phyloP scores from a whole-genome alignment of 64 coral and sea anemone species.

The Exaiptasia diaphana region DNA sequence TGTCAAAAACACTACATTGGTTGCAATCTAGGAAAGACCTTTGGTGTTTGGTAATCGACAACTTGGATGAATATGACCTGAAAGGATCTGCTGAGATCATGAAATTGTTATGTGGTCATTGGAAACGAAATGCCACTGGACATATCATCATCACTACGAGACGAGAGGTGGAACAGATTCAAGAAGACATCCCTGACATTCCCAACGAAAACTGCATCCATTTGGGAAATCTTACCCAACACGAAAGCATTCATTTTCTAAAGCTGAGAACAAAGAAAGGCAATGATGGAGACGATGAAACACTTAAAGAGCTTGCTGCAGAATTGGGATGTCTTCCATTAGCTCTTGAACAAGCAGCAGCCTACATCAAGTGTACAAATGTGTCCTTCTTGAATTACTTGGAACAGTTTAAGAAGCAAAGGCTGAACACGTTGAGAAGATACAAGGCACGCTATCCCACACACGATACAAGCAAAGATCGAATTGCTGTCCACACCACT shows the following conservation, averaged over 20 bases:
- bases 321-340: slow-evolving; percentile 59
- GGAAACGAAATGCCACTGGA: slow-evolving; percentile 33
- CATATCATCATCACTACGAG: slow-evolving; percentile 65
- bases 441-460: slow-evolving; percentile 41
- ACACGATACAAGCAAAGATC: slow-evolving; percentile 35
- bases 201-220: slow-evolving; percentile 46
- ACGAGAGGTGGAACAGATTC: slow-evolving; percentile 24
- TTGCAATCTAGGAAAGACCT: slow-evolving; percentile 18
- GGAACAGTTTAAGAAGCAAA: slow-evolving; percentile 43
- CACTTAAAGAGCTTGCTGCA: neutral
- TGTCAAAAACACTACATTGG: slow-evolving; percentile 40
- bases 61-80: slow-evolving; percentile 51
- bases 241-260: slow-evolving; percentile 54
- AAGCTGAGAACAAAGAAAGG: slow-evolving; percentile 14
- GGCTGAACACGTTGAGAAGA: slow-evolving; percentile 33
- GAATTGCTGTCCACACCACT: slow-evolving; percentile 65
- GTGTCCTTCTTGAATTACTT: slow-evolving; percentile 41
- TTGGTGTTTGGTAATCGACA: slow-evolving; percentile 64
- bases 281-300: neutral
- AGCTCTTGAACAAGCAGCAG: slow-evolving; percentile 69
- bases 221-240: slow-evolving; percentile 13
- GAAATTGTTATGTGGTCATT: slow-evolving; percentile 45
- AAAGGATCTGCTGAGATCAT: slow-evolving; percentile 41
- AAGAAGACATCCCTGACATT: slow-evolving; percentile 34
- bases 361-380: slow-evolving; percentile 26